These are phyloP conservation scores for Calliscelio sp. DNA, from an alignment of 2,888 invertebrate species.

Conservation along the genomic window DNA sequence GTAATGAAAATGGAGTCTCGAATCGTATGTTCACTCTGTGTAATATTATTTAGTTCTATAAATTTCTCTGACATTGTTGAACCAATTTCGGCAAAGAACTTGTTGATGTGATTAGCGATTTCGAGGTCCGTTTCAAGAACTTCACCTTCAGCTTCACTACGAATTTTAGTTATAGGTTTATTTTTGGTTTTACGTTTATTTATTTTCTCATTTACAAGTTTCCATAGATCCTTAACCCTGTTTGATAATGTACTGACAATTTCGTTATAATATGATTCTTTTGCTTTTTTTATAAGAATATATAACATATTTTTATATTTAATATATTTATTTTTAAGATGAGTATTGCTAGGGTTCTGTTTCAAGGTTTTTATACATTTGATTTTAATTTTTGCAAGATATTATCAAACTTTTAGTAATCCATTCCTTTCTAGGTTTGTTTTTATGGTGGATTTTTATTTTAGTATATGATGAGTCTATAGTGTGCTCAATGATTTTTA, in stretches of 20 bases:
- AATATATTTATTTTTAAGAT: constrained; percentile 4
- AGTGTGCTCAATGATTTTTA: constrained; percentile 5
- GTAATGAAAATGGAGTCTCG: constrained; percentile 3
- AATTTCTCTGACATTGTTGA: background rate
- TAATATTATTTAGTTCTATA: background rate
- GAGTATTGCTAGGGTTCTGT: background rate
- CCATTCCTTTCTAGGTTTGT: constrained; percentile 21
- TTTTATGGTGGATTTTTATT: background rate
- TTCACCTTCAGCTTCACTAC: background rate
- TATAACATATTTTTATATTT: constrained; percentile 3
- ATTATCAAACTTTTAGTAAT: constrained; percentile 5
- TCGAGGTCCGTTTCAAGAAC: background rate
- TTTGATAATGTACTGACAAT: background rate
- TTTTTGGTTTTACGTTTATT: background rate
- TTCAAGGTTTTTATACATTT: constrained; percentile 14
- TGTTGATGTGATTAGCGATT: constrained; percentile 16
- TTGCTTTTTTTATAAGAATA: background rate
- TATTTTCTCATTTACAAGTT: constrained; percentile 4
- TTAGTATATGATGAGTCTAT: no score
- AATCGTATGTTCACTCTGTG: background rate
- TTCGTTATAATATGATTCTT: background rate
- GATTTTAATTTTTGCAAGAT: constrained; percentile 8
- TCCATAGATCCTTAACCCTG: background rate
- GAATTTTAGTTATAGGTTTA: background rate
- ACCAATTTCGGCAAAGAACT: constrained; percentile 26